These are phyloP conservation scores for Lasioglossum oenotherae DNA, from an alignment of 2,888 invertebrate species.

Conservation along the genomic window DNA sequence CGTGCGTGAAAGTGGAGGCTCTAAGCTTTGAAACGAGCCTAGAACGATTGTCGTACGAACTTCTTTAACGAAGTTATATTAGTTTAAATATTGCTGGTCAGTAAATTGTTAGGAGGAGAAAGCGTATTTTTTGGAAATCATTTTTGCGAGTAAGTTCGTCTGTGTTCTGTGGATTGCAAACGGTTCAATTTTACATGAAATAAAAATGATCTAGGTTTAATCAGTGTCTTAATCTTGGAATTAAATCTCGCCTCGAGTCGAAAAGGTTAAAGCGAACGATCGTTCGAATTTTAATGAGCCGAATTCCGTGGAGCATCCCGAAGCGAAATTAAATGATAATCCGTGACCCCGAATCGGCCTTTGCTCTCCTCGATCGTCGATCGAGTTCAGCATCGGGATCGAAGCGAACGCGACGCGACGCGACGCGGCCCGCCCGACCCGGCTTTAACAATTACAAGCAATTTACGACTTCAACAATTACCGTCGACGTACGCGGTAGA, in stretches of 20 bases:
- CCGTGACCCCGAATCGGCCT: constrained; percentile 24
- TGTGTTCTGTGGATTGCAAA: no score
- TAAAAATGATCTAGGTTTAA: no score
- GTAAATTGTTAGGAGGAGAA: no score
- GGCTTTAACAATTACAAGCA: constrained; percentile 65
- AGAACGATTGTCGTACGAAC: no score
- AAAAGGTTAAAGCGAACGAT: neutral
- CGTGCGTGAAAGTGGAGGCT: neutral
- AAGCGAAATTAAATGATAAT: constrained; percentile 49
- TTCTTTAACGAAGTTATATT: no score
- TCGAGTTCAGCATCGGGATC: constrained; percentile 32
- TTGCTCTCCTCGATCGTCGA: constrained; percentile 30
- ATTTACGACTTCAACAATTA: constrained; percentile 70
- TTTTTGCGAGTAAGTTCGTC: neutral
- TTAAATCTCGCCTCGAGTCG: no score
- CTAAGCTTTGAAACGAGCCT: no score
- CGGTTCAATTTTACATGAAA: no score
- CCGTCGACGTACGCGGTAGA: constrained; percentile 54
- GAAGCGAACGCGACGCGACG: neutral
- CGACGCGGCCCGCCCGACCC: constrained; percentile 7
- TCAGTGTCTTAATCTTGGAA: no score
- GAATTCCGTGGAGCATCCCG: constrained; percentile 30
- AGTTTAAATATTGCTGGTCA: no score
- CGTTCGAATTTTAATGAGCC: constrained; percentile 4
- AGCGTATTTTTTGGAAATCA: neutral